Conservation (phyloP, 2,888 invertebrate species). For the Acronicta aceris region DNA sequence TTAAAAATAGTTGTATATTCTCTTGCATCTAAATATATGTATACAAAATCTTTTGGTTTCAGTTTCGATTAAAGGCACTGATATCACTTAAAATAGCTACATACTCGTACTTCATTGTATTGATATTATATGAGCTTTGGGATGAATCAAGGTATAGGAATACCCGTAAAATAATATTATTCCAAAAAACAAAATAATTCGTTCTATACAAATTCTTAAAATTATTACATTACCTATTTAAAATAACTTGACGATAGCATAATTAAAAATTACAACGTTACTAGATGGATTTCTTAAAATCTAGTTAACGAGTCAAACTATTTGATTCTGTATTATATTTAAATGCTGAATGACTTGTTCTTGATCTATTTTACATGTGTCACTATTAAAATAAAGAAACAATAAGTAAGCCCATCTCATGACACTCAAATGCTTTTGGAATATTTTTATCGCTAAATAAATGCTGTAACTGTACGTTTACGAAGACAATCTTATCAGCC, state of each 20-base stretch:
- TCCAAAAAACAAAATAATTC: too few relatives aligned
- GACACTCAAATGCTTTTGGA: neutral
- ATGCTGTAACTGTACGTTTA: constrained; percentile 14
- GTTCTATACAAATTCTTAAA: too few relatives aligned
- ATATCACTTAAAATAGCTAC: constrained; percentile 30
- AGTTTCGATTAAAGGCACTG: constrained; percentile 21
- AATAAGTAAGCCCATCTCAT: neutral
- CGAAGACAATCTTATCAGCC: constrained; percentile 29
- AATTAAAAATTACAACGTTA: too few relatives aligned
- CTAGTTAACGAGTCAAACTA: neutral
- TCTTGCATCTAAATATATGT: neutral
- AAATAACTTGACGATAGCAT: too few relatives aligned
- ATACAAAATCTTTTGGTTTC: constrained; percentile 7
- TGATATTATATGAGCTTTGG: neutral
- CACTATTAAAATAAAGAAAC: too few relatives aligned
- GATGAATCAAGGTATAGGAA: neutral
- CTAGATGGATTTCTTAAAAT: too few relatives aligned
- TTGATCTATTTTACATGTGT: too few relatives aligned
- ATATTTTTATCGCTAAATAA: constrained; percentile 11
- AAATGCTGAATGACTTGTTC: too few relatives aligned
- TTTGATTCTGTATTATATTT: too few relatives aligned
- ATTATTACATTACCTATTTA: too few relatives aligned
- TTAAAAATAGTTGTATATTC: constrained; percentile 1
- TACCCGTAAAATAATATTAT: neutral
- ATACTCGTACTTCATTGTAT: neutral